phyloP scores from a whole-genome alignment of 2,113 vertebrate genomes.

The Boulengeromyrus knoepffleri region DNA sequence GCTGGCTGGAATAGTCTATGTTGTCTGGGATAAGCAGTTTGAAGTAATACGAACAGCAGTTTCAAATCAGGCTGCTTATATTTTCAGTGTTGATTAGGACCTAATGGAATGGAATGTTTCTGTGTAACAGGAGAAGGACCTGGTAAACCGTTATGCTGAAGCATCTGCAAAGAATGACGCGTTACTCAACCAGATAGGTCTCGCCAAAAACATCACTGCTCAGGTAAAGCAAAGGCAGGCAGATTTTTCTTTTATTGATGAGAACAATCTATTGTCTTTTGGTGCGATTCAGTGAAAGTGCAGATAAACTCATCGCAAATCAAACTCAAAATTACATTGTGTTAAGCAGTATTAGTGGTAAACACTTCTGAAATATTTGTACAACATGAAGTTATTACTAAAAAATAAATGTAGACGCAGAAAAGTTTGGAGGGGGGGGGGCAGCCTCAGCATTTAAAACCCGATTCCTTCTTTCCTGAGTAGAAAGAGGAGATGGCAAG shows the following conservation, averaged over 20 bases:
- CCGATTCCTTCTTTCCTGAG: constrained; percentile 24
- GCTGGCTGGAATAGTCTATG: neutral
- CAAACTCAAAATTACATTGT: neutral
- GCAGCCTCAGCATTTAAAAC: neutral
- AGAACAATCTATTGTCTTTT: neutral
- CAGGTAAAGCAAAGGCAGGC: constrained; percentile 58
- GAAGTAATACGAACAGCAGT: neutral
- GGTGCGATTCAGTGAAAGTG: neutral
- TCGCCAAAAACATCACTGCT: constrained; percentile 65
- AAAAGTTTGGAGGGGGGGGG: neutral
- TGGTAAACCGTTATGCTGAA: constrained; percentile 68
- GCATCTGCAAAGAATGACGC: constrained; percentile 68
- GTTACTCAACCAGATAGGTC: constrained; percentile 68
- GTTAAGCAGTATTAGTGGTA: neutral
- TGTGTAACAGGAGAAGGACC: constrained; percentile 66
- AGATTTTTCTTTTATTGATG: neutral
- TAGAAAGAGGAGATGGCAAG: constrained; percentile 76
- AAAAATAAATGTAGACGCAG: neutral
- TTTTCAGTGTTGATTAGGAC: neutral
- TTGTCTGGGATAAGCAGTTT: neutral
- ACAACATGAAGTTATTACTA: neutral
- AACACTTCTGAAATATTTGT: neutral
- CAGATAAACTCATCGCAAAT: neutral
- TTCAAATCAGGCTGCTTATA: neutral
- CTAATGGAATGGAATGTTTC: neutral